A percentile compares a stretch with the other conserved stretches of the same genome.
These are phyloP conservation scores for Paramuricea clavata DNA, from an alignment of 92 coral and sea anemone genomes.

Conservation along the genomic window DNA sequence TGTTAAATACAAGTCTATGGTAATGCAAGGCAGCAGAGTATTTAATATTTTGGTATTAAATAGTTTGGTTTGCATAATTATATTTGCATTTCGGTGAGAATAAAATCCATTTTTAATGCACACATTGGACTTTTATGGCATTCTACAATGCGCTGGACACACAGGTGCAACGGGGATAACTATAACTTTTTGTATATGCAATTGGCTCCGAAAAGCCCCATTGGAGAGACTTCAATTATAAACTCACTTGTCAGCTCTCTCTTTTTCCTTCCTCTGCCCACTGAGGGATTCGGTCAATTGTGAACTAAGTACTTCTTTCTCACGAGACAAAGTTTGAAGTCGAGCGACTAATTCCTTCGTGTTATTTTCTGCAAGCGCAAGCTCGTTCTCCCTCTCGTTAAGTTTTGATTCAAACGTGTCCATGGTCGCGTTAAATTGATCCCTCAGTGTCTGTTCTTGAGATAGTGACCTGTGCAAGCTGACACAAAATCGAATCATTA, in stretches of 20 bases:
- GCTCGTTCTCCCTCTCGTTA: slow-evolving; percentile 81
- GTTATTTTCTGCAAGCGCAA: slow-evolving; percentile 85
- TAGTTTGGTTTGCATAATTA: too few relatives aligned
- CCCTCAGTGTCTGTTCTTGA: slow-evolving; percentile 89
- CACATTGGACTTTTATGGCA: too few relatives aligned
- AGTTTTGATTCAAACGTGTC: slow-evolving; percentile 91
- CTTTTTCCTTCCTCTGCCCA: slow-evolving; percentile 85
- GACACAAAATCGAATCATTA: slow-evolving; percentile 10
- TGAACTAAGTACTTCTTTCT: slow-evolving; percentile 78
- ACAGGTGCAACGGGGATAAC: too few relatives aligned
- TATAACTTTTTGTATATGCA: too few relatives aligned
- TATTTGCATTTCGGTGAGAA: too few relatives aligned
- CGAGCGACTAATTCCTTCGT: slow-evolving; percentile 87
- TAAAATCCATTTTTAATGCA: too few relatives aligned
- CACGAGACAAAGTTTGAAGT: slow-evolving; percentile 81
- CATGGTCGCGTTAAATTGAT: slow-evolving; percentile 96
- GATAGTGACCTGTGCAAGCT: slow-evolving; percentile 93
- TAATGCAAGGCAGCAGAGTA: too few relatives aligned
- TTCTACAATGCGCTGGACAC: too few relatives aligned
- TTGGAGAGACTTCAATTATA: neutral
- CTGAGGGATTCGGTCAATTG: slow-evolving; percentile 85
- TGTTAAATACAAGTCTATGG: too few relatives aligned
- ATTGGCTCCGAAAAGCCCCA: too few relatives aligned
- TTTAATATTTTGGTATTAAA: too few relatives aligned
- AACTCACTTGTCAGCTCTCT: slow-evolving; percentile 94